Conservation (phyloP, 2,113 vertebrate species). For the Sarotherodon lohbergeri region DNA sequence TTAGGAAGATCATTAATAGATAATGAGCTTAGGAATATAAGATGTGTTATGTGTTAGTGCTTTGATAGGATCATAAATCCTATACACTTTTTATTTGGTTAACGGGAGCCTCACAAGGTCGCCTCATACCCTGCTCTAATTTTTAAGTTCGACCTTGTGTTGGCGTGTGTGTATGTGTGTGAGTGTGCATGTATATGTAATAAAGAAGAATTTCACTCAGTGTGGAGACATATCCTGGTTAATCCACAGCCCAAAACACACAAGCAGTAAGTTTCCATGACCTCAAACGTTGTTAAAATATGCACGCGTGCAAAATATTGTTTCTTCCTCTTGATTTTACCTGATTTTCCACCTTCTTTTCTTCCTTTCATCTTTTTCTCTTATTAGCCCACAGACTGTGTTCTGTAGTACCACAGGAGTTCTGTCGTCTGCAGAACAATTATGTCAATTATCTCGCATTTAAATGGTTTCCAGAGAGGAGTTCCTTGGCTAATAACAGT, state of each 20-base stretch:
- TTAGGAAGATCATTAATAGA: constrained; percentile 20
- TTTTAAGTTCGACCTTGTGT: constrained; percentile 18
- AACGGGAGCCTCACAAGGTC: constrained; percentile 20
- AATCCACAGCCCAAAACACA: constrained; percentile 48
- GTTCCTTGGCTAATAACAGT: constrained; percentile 51
- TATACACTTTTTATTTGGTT: constrained; percentile 4
- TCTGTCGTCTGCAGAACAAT: constrained; percentile 53
- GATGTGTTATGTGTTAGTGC: not conserved
- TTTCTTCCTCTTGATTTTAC: not conserved
- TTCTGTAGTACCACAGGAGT: constrained; percentile 44
- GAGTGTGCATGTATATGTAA: constrained; percentile 7
- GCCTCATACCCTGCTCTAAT: not conserved
- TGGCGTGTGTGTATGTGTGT: not conserved
- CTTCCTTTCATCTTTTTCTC: not conserved
- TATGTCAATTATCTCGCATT: constrained; percentile 55
- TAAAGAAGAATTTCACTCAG: constrained; percentile 42
- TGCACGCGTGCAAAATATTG: not conserved
- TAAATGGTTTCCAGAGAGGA: constrained; percentile 52
- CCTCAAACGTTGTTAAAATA: constrained; percentile 51
- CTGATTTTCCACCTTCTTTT: not conserved
- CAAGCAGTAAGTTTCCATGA: constrained; percentile 62
- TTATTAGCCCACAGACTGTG: constrained; percentile 30
- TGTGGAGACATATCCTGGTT: constrained; percentile 52
- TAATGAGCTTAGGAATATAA: constrained; percentile 12
- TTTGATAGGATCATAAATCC: not conserved